Base-by-base conservation (phyloP, 2,797 vertebrate genomes). In the Lateolabrax maculatus region DNA sequence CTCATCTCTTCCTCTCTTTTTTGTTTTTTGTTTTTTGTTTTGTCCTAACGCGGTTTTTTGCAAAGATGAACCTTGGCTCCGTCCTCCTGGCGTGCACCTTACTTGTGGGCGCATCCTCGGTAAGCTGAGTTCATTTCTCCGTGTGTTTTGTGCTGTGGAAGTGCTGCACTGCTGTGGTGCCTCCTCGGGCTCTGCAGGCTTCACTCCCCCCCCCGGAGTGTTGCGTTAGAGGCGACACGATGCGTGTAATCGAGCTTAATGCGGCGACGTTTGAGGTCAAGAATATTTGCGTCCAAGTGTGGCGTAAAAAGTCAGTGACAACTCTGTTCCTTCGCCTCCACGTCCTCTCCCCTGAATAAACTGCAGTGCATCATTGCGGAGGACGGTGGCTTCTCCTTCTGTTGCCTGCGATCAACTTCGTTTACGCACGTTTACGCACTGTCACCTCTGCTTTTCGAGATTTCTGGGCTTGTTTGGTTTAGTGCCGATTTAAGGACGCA, bases 11-110 rank as follows among this genome's bases (percentile, higher is more conserved):
- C 41, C 25, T 11, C 41, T 63, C 61, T 75, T 63, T 21, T 16
- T 25, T 46, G 12, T 10, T n/a, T 10, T 21, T 31, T n/a, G n/a
- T 75, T 63, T 21, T 16, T 25, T 46, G 12, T 10, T n/a, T 10
- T 21, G 39, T 31, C 58, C 66, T 18, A 37, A 74, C 66, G 23
- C 64, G 80, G 68, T 64, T 57, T 77, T 76, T 83, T 81, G 91
- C 92, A 84, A 94, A 94, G 82, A 96, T 96, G 95, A 93, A 81
- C 85, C 69, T 82, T 76, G 91, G 85, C 88, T 91, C 92, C 89
- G 72, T 94, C 89, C 79, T 94, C 80, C 81, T 95, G 93, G 89
- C 92, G 86, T 95, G 88, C 89, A 90, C 92, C 89, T 92, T 94
- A 80, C 88, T 94, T 68, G 87, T 86, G 86, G 90, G 87, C 73